phyloP scores from a whole-genome alignment of 1,140 invertebrate genomes.

The Galleria mellonella region DNA sequence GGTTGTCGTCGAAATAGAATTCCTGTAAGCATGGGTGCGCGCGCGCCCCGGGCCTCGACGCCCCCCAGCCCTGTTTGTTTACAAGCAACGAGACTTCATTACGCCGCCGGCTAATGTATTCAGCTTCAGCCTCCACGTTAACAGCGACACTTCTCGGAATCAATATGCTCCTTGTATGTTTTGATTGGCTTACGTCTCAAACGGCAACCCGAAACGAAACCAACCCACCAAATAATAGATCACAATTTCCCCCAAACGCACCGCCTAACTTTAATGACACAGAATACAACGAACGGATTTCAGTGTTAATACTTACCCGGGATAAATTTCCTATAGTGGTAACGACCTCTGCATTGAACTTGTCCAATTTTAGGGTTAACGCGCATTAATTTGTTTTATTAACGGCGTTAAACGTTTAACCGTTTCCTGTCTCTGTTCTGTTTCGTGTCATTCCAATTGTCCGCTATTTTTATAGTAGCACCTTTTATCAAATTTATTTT shows the following conservation, averaged over 20 bases:
- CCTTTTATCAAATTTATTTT: background rate
- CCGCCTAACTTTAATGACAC: slow-evolving; percentile 57
- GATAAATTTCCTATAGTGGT: slow-evolving; percentile 71
- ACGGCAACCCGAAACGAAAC: slow-evolving; percentile 33
- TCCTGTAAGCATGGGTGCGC: slow-evolving; percentile 59
- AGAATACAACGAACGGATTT: slow-evolving; percentile 71
- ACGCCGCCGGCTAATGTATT: slow-evolving; percentile 73
- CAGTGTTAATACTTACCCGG: slow-evolving; percentile 67
- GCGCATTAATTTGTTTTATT: slow-evolving; percentile 71
- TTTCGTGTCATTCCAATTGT: slow-evolving; percentile 36
- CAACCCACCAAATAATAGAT: slow-evolving; percentile 38
- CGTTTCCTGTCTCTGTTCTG: slow-evolving; percentile 54
- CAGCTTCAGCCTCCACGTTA: slow-evolving; percentile 72
- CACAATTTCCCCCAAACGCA: slow-evolving; percentile 29
- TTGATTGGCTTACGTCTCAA: slow-evolving; percentile 56
- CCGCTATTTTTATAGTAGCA: slow-evolving; percentile 31
- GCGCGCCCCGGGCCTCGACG: slow-evolving; percentile 48
- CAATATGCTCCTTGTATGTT: slow-evolving; percentile 74
- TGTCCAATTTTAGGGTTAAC: slow-evolving; percentile 71
- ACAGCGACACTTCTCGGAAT: slow-evolving; percentile 74
- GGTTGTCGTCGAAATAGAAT: slow-evolving; percentile 71
- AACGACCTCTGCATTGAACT: slow-evolving; percentile 71
- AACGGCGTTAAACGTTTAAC: slow-evolving; percentile 57
- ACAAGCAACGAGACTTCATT: slow-evolving; percentile 73
- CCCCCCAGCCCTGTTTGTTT: slow-evolving; percentile 53